These are phyloP conservation scores for Creontiades dilutus DNA, from an alignment of 2,888 invertebrate genomes.

Conservation along the genomic window DNA sequence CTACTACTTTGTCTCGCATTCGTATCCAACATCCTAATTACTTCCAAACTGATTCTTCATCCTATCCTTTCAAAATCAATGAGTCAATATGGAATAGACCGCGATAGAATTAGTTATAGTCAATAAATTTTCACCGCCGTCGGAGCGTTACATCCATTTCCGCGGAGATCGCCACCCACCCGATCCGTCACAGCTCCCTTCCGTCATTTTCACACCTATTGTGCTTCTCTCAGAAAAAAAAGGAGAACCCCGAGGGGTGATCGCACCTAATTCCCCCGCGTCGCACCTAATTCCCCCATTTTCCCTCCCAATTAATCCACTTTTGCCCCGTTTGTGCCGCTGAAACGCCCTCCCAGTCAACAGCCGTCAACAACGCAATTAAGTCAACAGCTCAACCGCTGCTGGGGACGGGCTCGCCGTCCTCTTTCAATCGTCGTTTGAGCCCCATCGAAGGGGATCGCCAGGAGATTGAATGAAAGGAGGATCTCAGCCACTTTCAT, in stretches of 20 bases:
- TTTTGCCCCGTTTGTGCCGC: conserved; percentile 18
- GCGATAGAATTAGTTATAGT: neutral
- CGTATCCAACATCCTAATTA: too few species aligned
- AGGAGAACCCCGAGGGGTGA: neutral
- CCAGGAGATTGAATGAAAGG: conserved; percentile 20
- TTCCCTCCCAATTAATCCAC: neutral
- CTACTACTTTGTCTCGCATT: too few species aligned
- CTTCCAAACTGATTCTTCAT: too few species aligned
- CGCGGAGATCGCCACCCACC: neutral
- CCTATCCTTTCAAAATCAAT: neutral
- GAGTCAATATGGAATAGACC: neutral
- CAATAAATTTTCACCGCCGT: conserved; percentile 14
- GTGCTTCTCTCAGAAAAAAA: neutral
- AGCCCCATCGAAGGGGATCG: neutral
- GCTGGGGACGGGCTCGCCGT: neutral
- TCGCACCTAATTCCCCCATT: neutral
- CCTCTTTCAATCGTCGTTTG: conserved; percentile 1
- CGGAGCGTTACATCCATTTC: neutral
- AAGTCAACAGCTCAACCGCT: conserved; percentile 40
- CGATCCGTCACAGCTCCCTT: conserved; percentile 1
- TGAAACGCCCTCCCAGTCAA: conserved; percentile 29
- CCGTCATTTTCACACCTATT: conserved; percentile 20
- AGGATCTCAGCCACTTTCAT: conserved; percentile 1
- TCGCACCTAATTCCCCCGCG: neutral
- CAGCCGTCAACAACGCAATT: conserved; percentile 39